phyloP scores from a whole-genome alignment of 2,888 invertebrate genomes.

The Metacarcinus magister region DNA sequence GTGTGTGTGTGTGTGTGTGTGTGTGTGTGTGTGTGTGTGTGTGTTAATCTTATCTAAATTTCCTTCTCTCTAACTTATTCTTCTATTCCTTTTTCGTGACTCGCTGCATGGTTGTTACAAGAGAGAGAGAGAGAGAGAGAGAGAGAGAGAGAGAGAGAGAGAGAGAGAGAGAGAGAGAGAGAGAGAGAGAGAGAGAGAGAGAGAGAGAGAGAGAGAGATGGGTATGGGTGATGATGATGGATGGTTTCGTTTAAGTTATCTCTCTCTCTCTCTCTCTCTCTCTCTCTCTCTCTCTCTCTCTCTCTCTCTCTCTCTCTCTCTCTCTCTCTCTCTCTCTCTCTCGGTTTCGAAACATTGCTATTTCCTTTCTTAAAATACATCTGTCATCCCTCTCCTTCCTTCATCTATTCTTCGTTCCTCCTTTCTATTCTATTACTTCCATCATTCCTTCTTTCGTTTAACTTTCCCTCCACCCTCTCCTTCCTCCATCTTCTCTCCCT shows the following conservation, averaged over 20 bases:
- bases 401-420: neutral
- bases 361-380: too few species aligned
- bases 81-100: neutral
- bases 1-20: neutral
- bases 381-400: neutral
- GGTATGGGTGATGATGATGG: neutral
- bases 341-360: neutral
- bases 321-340: conserved; percentile 2
- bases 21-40: neutral
- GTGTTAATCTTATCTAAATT: too few species aligned
- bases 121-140: neutral
- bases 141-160: conserved; percentile 14
- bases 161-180: conserved; percentile 9
- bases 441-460: neutral
- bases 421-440: neutral
- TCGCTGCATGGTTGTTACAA: neutral
- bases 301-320: conserved; percentile 2
- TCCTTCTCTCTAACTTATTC: too few species aligned
- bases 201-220: neutral
- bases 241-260: neutral
- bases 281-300: neutral
- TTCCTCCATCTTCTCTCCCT: neutral
- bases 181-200: neutral
- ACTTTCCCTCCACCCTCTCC: neutral
- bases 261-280: neutral